A percentile compares a stretch with the other conserved stretches of the same genome.
These are phyloP conservation scores for Andrena chrysosceles DNA, from an alignment of 2,888 invertebrate genomes.

Conservation along the genomic window DNA sequence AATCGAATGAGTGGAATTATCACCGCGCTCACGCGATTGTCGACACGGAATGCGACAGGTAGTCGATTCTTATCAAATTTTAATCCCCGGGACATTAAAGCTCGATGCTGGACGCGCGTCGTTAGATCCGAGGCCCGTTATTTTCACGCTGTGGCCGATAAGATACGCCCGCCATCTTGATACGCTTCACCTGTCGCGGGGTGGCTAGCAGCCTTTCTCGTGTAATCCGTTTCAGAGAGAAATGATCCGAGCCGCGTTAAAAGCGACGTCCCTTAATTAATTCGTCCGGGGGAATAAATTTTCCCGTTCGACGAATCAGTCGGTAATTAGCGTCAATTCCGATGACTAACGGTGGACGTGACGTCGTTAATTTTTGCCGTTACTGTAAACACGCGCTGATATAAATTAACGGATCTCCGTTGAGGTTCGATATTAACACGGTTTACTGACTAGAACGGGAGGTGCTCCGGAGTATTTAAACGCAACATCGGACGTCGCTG, in stretches of 20 bases:
- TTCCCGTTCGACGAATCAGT: slow-evolving; percentile 30
- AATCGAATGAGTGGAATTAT: slow-evolving; percentile 26
- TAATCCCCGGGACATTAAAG: slow-evolving; percentile 29
- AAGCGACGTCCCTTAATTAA: slow-evolving; percentile 62
- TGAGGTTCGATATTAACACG: slow-evolving; percentile 37
- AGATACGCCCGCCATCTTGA: slow-evolving; percentile 42
- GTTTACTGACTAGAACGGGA: slow-evolving; percentile 6
- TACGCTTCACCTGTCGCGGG: slow-evolving; percentile 35
- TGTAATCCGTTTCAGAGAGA: slow-evolving; percentile 25
- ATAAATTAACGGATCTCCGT: slow-evolving; percentile 43
- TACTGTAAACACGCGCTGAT: slow-evolving; percentile 29
- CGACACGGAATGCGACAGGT: slow-evolving; percentile 46
- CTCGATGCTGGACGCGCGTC: slow-evolving; percentile 32
- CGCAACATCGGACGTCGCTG: slow-evolving; percentile 25
- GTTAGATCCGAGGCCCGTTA: slow-evolving; percentile 57
- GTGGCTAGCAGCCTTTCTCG: not conserved
- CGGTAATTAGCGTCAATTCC: slow-evolving; percentile 51
- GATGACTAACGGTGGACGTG: slow-evolving; percentile 34
- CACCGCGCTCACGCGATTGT: slow-evolving; percentile 48
- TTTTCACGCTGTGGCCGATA: slow-evolving; percentile 64
- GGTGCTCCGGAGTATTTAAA: slow-evolving; percentile 26
- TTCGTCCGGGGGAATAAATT: slow-evolving; percentile 54
- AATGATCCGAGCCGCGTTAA: slow-evolving; percentile 28
- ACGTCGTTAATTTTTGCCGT: slow-evolving; percentile 42
- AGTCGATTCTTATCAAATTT: slow-evolving; percentile 58